Evolutionary conservation across 2,113 vertebrate genomes (phyloP).

Genomic region (Rutilus rutilus): DNA sequence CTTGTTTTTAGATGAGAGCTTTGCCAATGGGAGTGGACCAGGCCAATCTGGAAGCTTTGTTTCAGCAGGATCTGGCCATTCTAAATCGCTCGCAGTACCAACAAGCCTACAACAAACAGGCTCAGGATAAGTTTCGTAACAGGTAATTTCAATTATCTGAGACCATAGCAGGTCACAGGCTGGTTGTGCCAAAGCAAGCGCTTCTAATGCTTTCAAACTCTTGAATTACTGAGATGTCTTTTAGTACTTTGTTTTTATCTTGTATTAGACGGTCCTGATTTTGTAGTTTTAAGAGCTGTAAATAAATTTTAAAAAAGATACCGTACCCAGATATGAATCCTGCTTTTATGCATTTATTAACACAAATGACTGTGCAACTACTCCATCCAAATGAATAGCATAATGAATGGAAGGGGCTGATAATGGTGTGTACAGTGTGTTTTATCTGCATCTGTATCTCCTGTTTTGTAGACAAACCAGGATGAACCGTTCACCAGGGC

Average conservation of each 20-base stretch:
- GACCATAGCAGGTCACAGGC: neutral
- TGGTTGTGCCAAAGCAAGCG: neutral
- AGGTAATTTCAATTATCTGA: constrained; percentile 70
- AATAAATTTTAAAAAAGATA: neutral
- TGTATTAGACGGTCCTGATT: neutral
- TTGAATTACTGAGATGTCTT: neutral
- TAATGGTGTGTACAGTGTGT: neutral
- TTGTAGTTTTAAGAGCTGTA: neutral
- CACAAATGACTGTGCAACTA: neutral
- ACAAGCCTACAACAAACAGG: constrained; percentile 83
- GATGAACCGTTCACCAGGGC: constrained; percentile 85
- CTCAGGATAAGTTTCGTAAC: constrained; percentile 86
- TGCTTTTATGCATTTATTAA: neutral
- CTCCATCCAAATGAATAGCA: neutral
- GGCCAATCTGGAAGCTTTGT: constrained; percentile 85
- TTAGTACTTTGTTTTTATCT: neutral
- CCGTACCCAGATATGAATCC: neutral
- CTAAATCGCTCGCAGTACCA: constrained; percentile 86
- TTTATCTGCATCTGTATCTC: neutral
- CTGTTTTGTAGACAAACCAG: constrained; percentile 79
- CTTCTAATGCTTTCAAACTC: neutral
- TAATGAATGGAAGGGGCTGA: neutral
- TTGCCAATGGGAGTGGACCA: constrained; percentile 83
- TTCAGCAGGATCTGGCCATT: constrained; percentile 88
- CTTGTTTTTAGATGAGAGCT: constrained; percentile 79